These are phyloP conservation scores for Urosaurus nigricauda DNA, from an alignment of 2,797 vertebrate genomes.

Conservation along the genomic window DNA sequence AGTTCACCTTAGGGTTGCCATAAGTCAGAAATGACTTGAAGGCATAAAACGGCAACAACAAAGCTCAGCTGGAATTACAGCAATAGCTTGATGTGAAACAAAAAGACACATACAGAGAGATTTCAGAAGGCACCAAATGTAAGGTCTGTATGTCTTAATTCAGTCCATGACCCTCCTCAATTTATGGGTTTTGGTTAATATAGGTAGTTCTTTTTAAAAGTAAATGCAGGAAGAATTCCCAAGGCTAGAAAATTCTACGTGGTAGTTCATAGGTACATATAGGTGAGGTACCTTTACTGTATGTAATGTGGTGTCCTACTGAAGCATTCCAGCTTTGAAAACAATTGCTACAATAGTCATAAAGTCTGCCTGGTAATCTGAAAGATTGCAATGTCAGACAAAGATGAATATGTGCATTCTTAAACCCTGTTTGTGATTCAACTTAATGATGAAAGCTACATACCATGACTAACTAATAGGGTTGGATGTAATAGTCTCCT, in stretches of 20 bases:
- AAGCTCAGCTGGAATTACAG: background rate
- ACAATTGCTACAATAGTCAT: slow-evolving; percentile 6
- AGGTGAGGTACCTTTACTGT: background rate
- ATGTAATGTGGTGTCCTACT: background rate
- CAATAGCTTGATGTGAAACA: background rate
- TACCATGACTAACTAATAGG: background rate
- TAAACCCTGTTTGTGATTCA: background rate
- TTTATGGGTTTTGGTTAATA: accelerated
- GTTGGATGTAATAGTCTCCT: background rate
- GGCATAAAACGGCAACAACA: background rate
- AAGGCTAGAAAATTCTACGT: background rate
- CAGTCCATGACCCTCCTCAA: background rate
- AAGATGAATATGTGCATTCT: slow-evolving; percentile 9
- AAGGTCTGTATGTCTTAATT: background rate
- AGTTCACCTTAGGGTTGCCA: no score
- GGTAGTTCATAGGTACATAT: background rate
- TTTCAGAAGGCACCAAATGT: background rate
- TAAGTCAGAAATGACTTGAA: no score
- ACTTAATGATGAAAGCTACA: background rate
- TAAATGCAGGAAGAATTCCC: background rate
- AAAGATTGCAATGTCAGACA: background rate
- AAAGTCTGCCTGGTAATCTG: slow-evolving; percentile 24
- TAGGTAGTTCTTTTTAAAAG: slow-evolving; percentile 1
- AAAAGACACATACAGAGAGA: no score
- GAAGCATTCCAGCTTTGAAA: background rate